These are phyloP conservation scores for Eretmocerus hayati DNA, from an alignment of 2,888 invertebrate species.

Conservation along the genomic window DNA sequence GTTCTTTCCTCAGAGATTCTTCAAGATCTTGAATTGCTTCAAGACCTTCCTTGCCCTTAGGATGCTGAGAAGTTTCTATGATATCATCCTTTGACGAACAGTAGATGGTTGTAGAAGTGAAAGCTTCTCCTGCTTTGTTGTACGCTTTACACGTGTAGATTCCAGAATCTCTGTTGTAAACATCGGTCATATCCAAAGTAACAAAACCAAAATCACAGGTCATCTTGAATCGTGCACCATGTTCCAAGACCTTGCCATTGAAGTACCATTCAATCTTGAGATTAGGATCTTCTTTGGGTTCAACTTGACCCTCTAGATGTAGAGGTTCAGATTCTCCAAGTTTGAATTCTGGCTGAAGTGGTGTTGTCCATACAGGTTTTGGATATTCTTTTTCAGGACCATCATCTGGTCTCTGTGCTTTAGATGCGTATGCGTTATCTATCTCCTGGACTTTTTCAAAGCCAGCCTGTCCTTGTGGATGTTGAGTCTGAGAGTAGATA, in stretches of 20 bases:
- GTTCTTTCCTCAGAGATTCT: conserved; percentile 71
- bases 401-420: conserved; percentile 62
- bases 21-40: conserved; percentile 87
- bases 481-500: conserved; percentile 84
- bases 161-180: conserved; percentile 89
- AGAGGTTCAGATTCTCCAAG: conserved; percentile 76
- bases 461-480: conserved; percentile 89
- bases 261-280: conserved; percentile 91
- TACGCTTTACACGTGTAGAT: conserved; percentile 88
- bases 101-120: conserved; percentile 82
- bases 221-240: conserved; percentile 84
- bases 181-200: conserved; percentile 84
- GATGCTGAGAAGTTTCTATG: conserved; percentile 86
- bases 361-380: conserved; percentile 81
- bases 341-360: conserved; percentile 72
- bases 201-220: conserved; percentile 96
- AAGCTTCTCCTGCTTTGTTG: conserved; percentile 84
- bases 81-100: conserved; percentile 75
- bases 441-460: conserved; percentile 84
- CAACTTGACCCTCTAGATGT: conserved; percentile 90
- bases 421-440: conserved; percentile 71
- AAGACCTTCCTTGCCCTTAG: conserved; percentile 87
- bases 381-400: conserved; percentile 72
- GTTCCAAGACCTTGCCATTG: conserved; percentile 80
- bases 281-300: conserved; percentile 88